A percentile compares a stretch with the other conserved stretches of the same genome.
Evolutionary conservation across 1,140 invertebrate species (phyloP).

Genomic region (Rhyacophila brunnea): DNA sequence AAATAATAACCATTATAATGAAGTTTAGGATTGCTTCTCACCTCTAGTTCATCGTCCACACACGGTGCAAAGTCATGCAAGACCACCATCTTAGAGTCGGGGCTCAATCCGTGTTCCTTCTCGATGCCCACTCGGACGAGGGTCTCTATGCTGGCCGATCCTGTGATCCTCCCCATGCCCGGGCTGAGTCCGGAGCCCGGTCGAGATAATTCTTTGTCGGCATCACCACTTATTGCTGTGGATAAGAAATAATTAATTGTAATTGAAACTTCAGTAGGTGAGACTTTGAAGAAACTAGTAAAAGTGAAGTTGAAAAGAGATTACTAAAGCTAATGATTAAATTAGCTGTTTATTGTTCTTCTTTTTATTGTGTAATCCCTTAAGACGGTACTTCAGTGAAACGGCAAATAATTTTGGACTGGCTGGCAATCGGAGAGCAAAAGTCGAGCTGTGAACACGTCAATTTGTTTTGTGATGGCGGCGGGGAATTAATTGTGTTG

Average conservation of each 20-base stretch:
- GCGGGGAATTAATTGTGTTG: too few species aligned
- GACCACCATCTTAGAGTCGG: conserved; percentile 93
- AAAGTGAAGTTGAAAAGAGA: too few species aligned
- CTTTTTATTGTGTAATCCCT: too few species aligned
- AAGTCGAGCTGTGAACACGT: too few species aligned
- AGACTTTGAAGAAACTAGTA: not conserved
- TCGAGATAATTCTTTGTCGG: conserved; percentile 71
- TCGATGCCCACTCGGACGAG: conserved; percentile 90
- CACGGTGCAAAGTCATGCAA: conserved; percentile 92
- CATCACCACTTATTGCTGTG: conserved; percentile 62
- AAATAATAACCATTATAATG: too few species aligned
- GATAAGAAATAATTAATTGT: conserved; percentile 19
- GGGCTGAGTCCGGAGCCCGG: conserved; percentile 59
- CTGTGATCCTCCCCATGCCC: conserved; percentile 85
- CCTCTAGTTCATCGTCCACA: conserved; percentile 90
- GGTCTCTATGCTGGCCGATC: conserved; percentile 92
- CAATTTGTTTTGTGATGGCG: too few species aligned
- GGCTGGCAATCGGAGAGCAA: too few species aligned
- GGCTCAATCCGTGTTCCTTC: conserved; percentile 88
- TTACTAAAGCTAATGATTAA: too few species aligned
- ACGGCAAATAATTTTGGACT: too few species aligned
- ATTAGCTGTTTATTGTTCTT: too few species aligned
- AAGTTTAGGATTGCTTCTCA: too few species aligned
- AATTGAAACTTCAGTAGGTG: not conserved
- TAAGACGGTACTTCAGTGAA: too few species aligned